Evolutionary conservation across 2,888 invertebrate genomes (phyloP).

Genomic region (Plagodis dolabraria): DNA sequence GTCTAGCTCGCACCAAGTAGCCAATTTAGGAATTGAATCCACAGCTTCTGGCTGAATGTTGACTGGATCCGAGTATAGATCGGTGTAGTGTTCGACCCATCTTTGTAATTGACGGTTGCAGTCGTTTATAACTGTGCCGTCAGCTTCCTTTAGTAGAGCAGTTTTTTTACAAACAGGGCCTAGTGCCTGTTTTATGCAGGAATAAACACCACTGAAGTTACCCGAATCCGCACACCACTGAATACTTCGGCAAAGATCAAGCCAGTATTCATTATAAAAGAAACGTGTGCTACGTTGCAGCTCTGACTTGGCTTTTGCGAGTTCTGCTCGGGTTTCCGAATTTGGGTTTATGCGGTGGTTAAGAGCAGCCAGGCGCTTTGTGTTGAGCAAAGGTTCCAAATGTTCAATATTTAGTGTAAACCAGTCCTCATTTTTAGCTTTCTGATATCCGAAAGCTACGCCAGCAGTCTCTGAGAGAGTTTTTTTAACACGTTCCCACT

Average conservation of each 20-base stretch:
- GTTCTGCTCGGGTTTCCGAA: not conserved
- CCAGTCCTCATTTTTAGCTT: conserved; percentile 2
- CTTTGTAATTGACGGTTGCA: conserved; percentile 3
- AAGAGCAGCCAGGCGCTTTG: conserved; percentile 8
- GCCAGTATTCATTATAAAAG: conserved; percentile 8
- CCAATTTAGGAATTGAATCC: not conserved
- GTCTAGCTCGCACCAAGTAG: not conserved
- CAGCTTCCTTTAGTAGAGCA: conserved; percentile 15
- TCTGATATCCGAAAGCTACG: conserved; percentile 4
- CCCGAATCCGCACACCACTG: conserved; percentile 4
- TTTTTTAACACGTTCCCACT: conserved; percentile 8
- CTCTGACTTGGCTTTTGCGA: conserved; percentile 3
- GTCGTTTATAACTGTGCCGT: conserved; percentile 15
- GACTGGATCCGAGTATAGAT: not conserved
- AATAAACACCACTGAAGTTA: conserved; percentile 11
- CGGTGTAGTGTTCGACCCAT: conserved; percentile 1
- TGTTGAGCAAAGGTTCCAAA: conserved; percentile 6
- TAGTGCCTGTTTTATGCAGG: conserved; percentile 22
- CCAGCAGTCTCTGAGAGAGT: conserved; percentile 1
- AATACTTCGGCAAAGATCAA: conserved; percentile 7
- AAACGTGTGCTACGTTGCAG: conserved; percentile 11
- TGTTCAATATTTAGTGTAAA: conserved; percentile 1
- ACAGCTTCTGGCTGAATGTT: not conserved
- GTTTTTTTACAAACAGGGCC: conserved; percentile 24
- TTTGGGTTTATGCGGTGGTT: conserved; percentile 2